Evolutionary conservation across 2,113 vertebrate genomes (phyloP).

Genomic region (Trogon melanurus): DNA sequence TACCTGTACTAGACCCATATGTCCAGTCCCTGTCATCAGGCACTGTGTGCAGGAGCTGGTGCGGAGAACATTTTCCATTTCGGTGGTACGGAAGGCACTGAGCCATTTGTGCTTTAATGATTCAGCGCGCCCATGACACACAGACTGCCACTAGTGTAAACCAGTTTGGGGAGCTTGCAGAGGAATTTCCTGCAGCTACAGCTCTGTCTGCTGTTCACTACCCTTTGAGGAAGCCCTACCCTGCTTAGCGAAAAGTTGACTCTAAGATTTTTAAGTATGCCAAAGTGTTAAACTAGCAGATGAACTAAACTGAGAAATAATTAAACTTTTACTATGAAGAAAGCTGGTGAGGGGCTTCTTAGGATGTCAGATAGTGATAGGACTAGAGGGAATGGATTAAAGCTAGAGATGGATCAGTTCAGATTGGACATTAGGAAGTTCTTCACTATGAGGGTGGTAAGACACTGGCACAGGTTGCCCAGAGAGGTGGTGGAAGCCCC

Average conservation of each 20-base stretch:
- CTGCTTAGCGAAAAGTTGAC: background rate
- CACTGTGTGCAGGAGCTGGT: background rate
- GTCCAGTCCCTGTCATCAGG: fast-evolving
- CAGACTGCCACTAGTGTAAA: background rate
- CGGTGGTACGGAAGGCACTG: fast-evolving
- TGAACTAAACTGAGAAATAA: background rate
- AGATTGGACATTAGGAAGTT: no score
- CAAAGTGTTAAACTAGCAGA: background rate
- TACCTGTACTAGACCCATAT: no score
- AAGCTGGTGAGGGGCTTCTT: no score
- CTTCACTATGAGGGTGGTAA: no score
- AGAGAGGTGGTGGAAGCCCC: no score
- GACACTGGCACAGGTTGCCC: no score
- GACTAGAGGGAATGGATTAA: no score
- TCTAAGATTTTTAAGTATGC: background rate
- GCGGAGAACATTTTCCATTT: background rate
- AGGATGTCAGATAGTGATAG: no score
- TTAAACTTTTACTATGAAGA: background rate
- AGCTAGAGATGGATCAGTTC: no score
- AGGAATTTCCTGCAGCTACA: conserved; percentile 42
- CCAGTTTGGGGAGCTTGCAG: conserved; percentile 26
- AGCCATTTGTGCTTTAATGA: background rate
- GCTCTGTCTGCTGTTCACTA: background rate
- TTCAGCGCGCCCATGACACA: conserved; percentile 1
- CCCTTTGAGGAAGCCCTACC: background rate